Conservation (phyloP, 2,113 vertebrate genomes). For the Formicarius rufipectus region DNA sequence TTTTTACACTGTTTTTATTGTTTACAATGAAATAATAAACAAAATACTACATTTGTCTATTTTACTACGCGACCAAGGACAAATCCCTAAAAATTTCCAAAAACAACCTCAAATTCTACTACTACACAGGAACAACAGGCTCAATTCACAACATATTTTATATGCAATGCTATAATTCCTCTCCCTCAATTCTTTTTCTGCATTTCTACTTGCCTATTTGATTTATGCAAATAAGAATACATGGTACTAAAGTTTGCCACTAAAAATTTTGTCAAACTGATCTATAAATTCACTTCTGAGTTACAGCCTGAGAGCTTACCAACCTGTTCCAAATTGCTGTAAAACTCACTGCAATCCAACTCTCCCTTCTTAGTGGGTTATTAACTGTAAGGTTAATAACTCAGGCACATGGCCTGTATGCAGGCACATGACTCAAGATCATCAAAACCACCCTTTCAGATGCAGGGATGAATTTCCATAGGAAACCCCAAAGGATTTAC, state of each 20-base stretch:
- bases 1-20: background rate
- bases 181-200: background rate
- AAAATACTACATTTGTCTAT: background rate
- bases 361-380: background rate
- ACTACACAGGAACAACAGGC: background rate
- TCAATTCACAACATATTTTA: background rate
- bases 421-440: background rate
- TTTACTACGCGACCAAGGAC: background rate
- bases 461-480: background rate
- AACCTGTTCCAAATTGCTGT: background rate
- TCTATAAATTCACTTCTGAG: background rate
- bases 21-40: background rate
- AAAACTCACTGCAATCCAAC: background rate
- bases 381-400: background rate
- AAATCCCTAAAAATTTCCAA: background rate
- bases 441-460: background rate
- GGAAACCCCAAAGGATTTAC: background rate
- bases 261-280: background rate
- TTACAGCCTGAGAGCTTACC: background rate
- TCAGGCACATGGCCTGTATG: background rate
- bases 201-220: background rate
- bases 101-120: background rate
- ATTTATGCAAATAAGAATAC: background rate
- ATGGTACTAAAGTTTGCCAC: background rate
- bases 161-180: background rate